Percentiles rank a stretch among this genome's conserved stretches.
Evolutionary conservation across 1,140 invertebrate species (phyloP).

Genomic region (Palaemon carinicauda): DNA sequence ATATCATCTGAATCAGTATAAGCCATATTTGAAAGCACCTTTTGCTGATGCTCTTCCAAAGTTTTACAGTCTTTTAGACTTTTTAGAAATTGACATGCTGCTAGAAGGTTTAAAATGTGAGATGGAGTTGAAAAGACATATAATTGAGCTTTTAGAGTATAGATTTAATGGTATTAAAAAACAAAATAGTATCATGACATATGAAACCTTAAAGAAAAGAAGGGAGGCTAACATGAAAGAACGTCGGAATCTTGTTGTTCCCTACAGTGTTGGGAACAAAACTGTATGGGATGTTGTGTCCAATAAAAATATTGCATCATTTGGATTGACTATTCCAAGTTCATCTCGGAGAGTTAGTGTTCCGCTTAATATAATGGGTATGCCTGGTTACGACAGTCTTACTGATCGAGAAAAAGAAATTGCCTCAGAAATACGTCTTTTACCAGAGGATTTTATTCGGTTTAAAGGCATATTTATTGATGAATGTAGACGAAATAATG

Average conservation of each 20-base stretch:
- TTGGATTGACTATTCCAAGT: slow-evolving; percentile 6
- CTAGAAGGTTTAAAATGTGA: slow-evolving; percentile 78
- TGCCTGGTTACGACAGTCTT: slow-evolving; percentile 83
- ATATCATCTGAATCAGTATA: slow-evolving; percentile 69
- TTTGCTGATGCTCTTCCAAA: slow-evolving; percentile 71
- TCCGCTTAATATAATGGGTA: slow-evolving; percentile 78
- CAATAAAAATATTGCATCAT: not conserved
- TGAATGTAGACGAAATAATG: slow-evolving; percentile 77
- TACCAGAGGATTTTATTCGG: slow-evolving; percentile 80
- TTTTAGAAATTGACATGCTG: slow-evolving; percentile 79
- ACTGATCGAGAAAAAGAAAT: slow-evolving; percentile 76
- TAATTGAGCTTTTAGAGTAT: slow-evolving; percentile 63
- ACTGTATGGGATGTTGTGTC: slow-evolving; percentile 17
- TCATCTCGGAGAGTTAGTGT: slow-evolving; percentile 66
- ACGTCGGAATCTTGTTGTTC: slow-evolving; percentile 64
- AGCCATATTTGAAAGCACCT: slow-evolving; percentile 73
- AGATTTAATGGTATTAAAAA: not conserved
- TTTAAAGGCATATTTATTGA: slow-evolving; percentile 77
- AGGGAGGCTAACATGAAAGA: slow-evolving; percentile 69
- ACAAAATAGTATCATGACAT: slow-evolving; percentile 1
- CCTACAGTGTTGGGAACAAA: not conserved
- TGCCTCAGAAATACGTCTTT: slow-evolving; percentile 77
- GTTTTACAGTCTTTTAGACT: slow-evolving; percentile 78
- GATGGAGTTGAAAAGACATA: slow-evolving; percentile 70
- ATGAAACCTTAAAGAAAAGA: slow-evolving; percentile 72